Evolutionary conservation across 2,113 vertebrate species (phyloP).

Genomic region (Rhinoderma darwinii): DNA sequence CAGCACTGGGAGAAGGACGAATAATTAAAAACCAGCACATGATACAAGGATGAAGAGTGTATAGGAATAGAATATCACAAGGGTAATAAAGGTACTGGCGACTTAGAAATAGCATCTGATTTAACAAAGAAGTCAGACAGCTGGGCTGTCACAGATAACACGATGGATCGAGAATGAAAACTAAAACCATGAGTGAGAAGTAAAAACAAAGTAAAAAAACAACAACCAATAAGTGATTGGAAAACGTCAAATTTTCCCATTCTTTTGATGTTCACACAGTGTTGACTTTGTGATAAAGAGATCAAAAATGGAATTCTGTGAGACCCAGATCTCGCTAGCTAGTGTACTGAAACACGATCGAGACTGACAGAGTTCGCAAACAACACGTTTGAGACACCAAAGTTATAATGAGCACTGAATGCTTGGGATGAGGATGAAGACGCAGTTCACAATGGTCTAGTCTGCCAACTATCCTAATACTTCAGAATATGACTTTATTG

Average conservation of each 20-base stretch:
- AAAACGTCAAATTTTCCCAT: not conserved
- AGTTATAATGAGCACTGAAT: slow-evolving; percentile 8
- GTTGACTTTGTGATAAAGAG: slow-evolving; percentile 35
- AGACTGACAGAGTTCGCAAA: not conserved
- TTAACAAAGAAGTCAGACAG: slow-evolving; percentile 24
- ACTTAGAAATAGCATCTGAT: slow-evolving; percentile 23
- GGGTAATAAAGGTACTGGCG: slow-evolving; percentile 24
- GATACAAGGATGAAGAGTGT: slow-evolving; percentile 20
- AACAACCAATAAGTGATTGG: not conserved
- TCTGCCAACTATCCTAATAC: not conserved
- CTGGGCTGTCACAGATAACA: slow-evolving; percentile 33
- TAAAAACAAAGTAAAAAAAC: not conserved
- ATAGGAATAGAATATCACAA: slow-evolving; percentile 20
- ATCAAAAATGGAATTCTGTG: not conserved
- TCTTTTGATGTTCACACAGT: not conserved
- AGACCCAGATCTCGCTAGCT: not conserved
- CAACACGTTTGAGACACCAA: not conserved
- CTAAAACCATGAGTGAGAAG: not conserved
- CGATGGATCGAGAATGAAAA: not conserved
- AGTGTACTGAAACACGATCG: not conserved
- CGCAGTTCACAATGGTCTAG: not conserved
- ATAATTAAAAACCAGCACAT: slow-evolving; percentile 20
- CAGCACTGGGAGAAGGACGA: not conserved
- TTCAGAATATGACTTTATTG: slow-evolving; percentile 19
- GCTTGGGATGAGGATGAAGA: slow-evolving; percentile 8